These are phyloP conservation scores for Pygmarrhopalites habei DNA, from an alignment of 1,140 invertebrate species.

Conservation along the genomic window DNA sequence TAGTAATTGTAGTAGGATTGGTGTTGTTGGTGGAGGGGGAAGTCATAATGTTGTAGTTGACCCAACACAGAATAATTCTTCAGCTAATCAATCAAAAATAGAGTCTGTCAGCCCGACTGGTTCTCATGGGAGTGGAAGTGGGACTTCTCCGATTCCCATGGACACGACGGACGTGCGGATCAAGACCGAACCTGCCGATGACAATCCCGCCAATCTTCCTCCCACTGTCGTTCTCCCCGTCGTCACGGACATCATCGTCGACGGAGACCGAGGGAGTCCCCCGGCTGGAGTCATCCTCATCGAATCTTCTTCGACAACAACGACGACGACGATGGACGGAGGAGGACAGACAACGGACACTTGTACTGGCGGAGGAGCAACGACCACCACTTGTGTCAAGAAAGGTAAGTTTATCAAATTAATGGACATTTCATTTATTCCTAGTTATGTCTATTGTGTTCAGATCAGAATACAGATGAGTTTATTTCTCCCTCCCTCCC, in stretches of 20 bases:
- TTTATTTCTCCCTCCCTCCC: constrained; percentile 1
- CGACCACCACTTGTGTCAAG: constrained; percentile 8
- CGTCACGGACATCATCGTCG: not conserved
- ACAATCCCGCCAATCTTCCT: not conserved
- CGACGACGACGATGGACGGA: not conserved
- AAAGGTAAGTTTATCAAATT: constrained; percentile 18
- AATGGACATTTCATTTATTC: no score
- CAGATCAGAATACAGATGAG: not conserved
- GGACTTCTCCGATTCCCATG: not conserved
- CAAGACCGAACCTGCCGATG: constrained; percentile 20
- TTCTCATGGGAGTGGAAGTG: no score
- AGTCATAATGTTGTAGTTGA: no score
- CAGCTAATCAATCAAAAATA: no score
- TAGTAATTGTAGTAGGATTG: not conserved
- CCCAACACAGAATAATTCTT: no score
- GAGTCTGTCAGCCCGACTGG: no score
- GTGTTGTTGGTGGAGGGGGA: not conserved
- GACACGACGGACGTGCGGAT: not conserved
- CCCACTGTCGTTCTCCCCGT: not conserved
- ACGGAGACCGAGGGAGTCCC: constrained; percentile 7
- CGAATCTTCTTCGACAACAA: constrained; percentile 4
- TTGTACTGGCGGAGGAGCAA: not conserved
- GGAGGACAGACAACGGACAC: no score
- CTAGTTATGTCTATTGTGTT: no score
- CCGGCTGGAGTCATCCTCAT: not conserved